Base-by-base conservation (phyloP, 2,113 vertebrate species). In the Tapirus terrestris region DNA sequence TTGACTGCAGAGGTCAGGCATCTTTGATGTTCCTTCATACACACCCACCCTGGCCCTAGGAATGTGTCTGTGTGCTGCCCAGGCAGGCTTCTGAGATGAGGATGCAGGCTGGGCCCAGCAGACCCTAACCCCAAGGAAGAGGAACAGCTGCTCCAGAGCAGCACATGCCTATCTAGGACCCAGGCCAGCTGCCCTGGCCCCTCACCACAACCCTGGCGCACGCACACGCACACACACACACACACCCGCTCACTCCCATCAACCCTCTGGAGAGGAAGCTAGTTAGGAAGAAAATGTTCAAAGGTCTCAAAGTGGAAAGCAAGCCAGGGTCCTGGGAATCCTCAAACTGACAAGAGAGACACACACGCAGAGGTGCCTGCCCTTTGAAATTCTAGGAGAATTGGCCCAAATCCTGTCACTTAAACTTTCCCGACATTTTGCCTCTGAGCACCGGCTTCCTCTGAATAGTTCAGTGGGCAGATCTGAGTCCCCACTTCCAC, bases 41-140 rank as follows among this genome's bases (percentile, higher is more conserved):
- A 8, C 8, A 2, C 27, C 0, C 2, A 9, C 63, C 25, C 43
- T 1, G 16, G 11, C 39, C 20, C n/a, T 8, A 21, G 10, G 36
- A 65, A 36, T 5, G 25, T 16, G 25, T 6, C 6, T 21, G 2
- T 21, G 33, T 12, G 53, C 48, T 33, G 58, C 36, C 33, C 27
- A 9, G 3, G 6, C 6, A 51, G 33, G 8, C 33, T 25, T 14
- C 3, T 33, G 39, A n/a, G 81, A 39, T 21, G 33, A 29, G 67
- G 45, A 12, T 25, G 2, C 61, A 4, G 45, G 75, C 67, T 33
- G 25, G 27, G 27, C 11, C 70, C 56, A 17, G 20, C 21, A 45
- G 21, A 14, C 45, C 23, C 8, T 5, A 14, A 48, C 3, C 86
- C 43, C 56, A 45, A 2, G n/a, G 23, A n/a, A 36, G 67, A 73